These are phyloP conservation scores for Meiosimyza platycephala DNA, from an alignment of 2,888 invertebrate species.

Conservation along the genomic window DNA sequence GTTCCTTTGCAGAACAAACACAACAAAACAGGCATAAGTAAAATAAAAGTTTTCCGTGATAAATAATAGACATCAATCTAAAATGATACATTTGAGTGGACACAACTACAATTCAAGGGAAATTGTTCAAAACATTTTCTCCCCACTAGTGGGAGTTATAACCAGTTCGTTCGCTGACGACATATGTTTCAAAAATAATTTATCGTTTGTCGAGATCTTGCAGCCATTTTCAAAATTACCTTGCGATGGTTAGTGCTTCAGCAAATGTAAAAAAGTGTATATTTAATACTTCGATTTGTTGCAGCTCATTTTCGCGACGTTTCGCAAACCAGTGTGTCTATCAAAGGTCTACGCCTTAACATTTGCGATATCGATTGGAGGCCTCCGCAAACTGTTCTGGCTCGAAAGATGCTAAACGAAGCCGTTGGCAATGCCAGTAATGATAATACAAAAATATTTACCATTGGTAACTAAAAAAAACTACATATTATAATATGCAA, in stretches of 20 bases:
- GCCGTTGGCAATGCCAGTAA: conserved; percentile 75
- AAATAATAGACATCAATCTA: not conserved
- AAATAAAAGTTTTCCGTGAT: too few species aligned
- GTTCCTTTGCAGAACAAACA: too few species aligned
- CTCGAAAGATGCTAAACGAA: conserved; percentile 87
- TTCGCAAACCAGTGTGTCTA: conserved; percentile 76
- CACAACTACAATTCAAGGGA: conserved; percentile 81
- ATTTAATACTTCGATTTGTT: conserved; percentile 11
- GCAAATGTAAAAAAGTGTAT: not conserved
- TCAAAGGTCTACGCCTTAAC: conserved; percentile 82
- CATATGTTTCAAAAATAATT: conserved; percentile 88
- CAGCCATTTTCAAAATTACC: conserved; percentile 87
- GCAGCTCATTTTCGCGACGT: conserved; percentile 87
- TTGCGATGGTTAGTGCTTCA: conserved; percentile 73
- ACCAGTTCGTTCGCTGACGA: conserved; percentile 86
- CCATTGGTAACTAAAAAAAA: conserved; percentile 68
- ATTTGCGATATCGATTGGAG: conserved; percentile 85
- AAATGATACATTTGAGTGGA: conserved; percentile 69
- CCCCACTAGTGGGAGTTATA: conserved; percentile 88
- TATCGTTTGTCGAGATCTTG: conserved; percentile 88
- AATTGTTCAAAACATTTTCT: conserved; percentile 90
- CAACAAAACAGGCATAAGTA: too few species aligned
- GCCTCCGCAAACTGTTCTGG: conserved; percentile 84
- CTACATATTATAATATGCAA: not conserved
- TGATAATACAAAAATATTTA: conserved; percentile 71